Conservation (phyloP, 2,888 invertebrate species). For the Volucella bombylans region DNA sequence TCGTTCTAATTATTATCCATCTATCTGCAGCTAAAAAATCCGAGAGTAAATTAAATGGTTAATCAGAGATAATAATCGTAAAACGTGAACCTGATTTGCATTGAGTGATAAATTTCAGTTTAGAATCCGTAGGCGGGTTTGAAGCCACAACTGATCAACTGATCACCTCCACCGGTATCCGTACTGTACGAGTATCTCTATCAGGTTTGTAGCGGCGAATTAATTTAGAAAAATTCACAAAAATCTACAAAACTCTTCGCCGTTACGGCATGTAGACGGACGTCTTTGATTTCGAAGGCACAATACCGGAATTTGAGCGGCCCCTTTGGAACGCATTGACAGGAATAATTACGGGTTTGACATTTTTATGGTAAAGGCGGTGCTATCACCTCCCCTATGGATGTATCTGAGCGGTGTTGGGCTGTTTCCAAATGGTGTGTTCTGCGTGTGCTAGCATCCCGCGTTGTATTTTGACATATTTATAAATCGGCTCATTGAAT, state of each 20-base stretch:
- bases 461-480: conserved; percentile 72
- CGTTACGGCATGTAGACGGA: conserved; percentile 26
- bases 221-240: conserved; percentile 43
- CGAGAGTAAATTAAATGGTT: conserved; percentile 66
- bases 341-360: conserved; percentile 70
- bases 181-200: no score
- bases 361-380: conserved; percentile 71
- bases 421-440: no score
- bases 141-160: conserved; percentile 19
- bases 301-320: conserved; percentile 15
- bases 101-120: conserved; percentile 10
- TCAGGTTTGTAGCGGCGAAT: conserved; percentile 40
- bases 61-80: conserved; percentile 62
- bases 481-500: conserved; percentile 70
- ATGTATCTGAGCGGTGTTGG: no score
- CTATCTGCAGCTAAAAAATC: background rate
- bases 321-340: conserved; percentile 35
- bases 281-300: conserved; percentile 14
- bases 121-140: conserved; percentile 29
- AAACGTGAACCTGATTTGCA: conserved; percentile 62
- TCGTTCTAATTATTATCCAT: conserved; percentile 61
- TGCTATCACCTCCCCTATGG: conserved; percentile 48
- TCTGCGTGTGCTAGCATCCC: conserved; percentile 44
- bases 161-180: background rate
- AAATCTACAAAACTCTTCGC: conserved; percentile 4